Percentiles rank a stretch among this genome's conserved stretches.
phyloP scores from a whole-genome alignment of 2,888 invertebrate genomes.

The Petrophora chlorosata region DNA sequence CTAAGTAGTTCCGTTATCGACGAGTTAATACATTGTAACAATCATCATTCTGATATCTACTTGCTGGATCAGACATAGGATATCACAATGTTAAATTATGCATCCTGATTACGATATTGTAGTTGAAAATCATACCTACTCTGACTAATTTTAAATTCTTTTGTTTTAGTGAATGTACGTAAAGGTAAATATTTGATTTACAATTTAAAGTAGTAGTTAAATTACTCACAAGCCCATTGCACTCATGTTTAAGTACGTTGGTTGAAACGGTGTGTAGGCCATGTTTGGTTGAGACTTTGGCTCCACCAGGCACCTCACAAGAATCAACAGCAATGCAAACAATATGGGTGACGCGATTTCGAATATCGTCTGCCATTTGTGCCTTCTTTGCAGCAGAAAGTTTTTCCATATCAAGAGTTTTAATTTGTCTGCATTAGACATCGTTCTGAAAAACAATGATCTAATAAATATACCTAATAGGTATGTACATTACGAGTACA shows the following conservation, averaged over 20 bases:
- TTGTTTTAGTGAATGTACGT: too few species aligned
- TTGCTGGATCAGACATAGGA: too few species aligned
- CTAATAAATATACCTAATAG: too few species aligned
- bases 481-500: too few species aligned
- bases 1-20: too few species aligned
- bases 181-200: too few species aligned
- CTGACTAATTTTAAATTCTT: too few species aligned
- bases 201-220: too few species aligned
- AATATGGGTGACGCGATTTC: constrained; percentile 88
- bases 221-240: constrained; percentile 65
- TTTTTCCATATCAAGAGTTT: constrained; percentile 93
- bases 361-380: constrained; percentile 87
- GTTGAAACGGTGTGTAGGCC: constrained; percentile 62
- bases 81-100: too few species aligned
- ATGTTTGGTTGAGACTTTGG: constrained; percentile 77
- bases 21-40: constrained; percentile 10
- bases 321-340: constrained; percentile 87
- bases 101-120: too few species aligned
- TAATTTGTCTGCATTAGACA: constrained; percentile 84
- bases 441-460: constrained; percentile 37
- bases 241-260: constrained; percentile 71
- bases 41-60: background rate
- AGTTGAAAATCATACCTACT: too few species aligned
- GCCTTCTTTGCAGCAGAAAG: constrained; percentile 89
- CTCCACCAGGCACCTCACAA: constrained; percentile 87